A percentile compares a stretch with the other conserved stretches of the same genome.
Evolutionary conservation across 2,113 vertebrate genomes (phyloP).

Genomic region (Forbesichthys papilliferus): DNA sequence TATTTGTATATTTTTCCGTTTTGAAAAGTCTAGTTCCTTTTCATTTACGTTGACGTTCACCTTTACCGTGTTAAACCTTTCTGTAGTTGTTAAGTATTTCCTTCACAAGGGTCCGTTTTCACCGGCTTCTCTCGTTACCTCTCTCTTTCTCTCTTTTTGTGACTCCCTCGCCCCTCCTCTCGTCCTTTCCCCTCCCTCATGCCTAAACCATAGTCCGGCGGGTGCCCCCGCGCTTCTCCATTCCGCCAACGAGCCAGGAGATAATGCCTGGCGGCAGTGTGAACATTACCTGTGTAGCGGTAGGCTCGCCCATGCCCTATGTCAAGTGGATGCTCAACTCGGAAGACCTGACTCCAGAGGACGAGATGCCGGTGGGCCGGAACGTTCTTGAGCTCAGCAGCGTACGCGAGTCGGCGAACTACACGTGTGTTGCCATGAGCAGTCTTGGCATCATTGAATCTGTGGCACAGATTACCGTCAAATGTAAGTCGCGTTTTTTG

Average conservation of each 20-base stretch:
- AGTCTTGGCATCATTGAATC: slow-evolving; percentile 97
- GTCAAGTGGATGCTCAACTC: slow-evolving; percentile 99
- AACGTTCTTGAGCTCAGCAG: slow-evolving; percentile 95
- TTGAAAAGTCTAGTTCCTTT: slow-evolving; percentile 60
- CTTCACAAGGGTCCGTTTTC: slow-evolving; percentile 73
- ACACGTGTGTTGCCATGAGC: slow-evolving; percentile 99
- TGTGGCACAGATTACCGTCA: slow-evolving; percentile 94
- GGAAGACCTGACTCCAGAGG: slow-evolving; percentile 94
- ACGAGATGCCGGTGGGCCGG: slow-evolving; percentile 97
- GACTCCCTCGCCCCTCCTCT: slow-evolving; percentile 76
- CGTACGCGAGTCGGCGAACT: slow-evolving; percentile 97
- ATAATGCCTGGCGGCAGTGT: slow-evolving; percentile 98
- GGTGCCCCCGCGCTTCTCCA: slow-evolving; percentile 97
- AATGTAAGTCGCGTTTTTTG: slow-evolving; percentile 58
- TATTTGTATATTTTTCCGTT: slow-evolving; percentile 74
- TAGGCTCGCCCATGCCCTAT: slow-evolving; percentile 98
- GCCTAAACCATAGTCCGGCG: slow-evolving; percentile 88
- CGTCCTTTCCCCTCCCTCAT: slow-evolving; percentile 70
- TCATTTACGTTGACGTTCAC: slow-evolving; percentile 70
- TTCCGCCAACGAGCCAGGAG: slow-evolving; percentile 92
- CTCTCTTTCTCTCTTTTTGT: slow-evolving; percentile 75
- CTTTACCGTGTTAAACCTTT: slow-evolving; percentile 67
- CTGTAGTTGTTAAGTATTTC: slow-evolving; percentile 60
- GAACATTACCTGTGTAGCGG: slow-evolving; percentile 98
- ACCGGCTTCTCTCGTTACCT: slow-evolving; percentile 79